These are phyloP conservation scores for Sarotherodon lohbergeri DNA, from an alignment of 2,113 vertebrate genomes.

Conservation along the genomic window DNA sequence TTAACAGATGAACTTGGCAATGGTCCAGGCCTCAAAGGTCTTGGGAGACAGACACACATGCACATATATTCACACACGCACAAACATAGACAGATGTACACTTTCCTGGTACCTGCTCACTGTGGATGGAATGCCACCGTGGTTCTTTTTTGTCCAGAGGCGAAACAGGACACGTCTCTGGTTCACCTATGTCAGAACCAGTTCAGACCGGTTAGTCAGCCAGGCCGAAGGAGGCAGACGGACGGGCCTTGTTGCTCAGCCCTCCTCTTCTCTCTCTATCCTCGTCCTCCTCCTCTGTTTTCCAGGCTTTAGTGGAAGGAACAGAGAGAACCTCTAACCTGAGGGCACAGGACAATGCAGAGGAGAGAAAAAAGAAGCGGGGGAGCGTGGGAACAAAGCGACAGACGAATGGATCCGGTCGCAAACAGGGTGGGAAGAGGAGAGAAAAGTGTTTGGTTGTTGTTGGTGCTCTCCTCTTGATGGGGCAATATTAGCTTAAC, in stretches of 20 bases:
- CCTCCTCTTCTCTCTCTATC: constrained; percentile 74
- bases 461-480: constrained; percentile 56
- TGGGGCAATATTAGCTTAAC: constrained; percentile 63
- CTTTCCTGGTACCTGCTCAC: constrained; percentile 79
- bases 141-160: constrained; percentile 80
- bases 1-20: constrained; percentile 99
- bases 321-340: constrained; percentile 78
- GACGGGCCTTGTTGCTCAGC: constrained; percentile 23
- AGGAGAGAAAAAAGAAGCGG: constrained; percentile 48
- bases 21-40: constrained; percentile 89
- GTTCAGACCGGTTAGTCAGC: constrained; percentile 89
- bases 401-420: constrained; percentile 33
- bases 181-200: constrained; percentile 79
- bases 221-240: constrained; percentile 43
- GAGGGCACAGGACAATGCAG: constrained; percentile 72
- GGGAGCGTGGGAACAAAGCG: constrained; percentile 60
- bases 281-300: constrained; percentile 56
- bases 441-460: constrained; percentile 57
- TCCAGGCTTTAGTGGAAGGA: constrained; percentile 61
- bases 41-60: constrained; percentile 74
- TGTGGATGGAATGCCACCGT: constrained; percentile 82
- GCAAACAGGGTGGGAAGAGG: constrained; percentile 59
- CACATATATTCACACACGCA: neutral
- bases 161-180: constrained; percentile 75
- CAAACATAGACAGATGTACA: constrained; percentile 24